phyloP scores from a whole-genome alignment of 1,140 invertebrate species.

The Bombus sibiricus region DNA sequence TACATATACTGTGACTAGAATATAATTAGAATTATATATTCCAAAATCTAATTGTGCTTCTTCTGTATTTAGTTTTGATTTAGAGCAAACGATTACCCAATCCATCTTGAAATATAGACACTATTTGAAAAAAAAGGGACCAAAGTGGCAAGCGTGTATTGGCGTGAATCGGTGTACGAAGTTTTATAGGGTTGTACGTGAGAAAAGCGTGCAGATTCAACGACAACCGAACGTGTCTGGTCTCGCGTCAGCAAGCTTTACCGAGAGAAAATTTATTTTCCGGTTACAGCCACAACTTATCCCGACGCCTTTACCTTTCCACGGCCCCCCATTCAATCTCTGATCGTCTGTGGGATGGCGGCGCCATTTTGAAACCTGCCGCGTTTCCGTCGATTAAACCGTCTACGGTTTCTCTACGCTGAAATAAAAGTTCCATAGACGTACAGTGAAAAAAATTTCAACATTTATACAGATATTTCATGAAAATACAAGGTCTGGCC shows the following conservation, averaged over 20 bases:
- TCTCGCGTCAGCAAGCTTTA: slow-evolving; percentile 26
- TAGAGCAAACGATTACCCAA: neutral
- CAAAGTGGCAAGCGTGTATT: neutral
- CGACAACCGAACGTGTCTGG: slow-evolving; percentile 37
- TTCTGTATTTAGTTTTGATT: neutral
- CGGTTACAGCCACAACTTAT: slow-evolving; percentile 56
- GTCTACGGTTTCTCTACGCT: neutral
- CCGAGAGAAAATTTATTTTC: slow-evolving; percentile 61
- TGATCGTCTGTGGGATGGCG: slow-evolving; percentile 44
- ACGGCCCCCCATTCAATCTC: slow-evolving; percentile 56
- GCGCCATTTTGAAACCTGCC: slow-evolving; percentile 8
- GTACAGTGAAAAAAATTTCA: too few species aligned
- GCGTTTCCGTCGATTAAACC: slow-evolving; percentile 11
- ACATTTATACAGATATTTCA: too few species aligned
- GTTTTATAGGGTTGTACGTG: neutral
- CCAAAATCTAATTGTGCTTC: too few species aligned
- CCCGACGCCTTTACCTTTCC: slow-evolving; percentile 20
- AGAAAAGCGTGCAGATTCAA: slow-evolving; percentile 12
- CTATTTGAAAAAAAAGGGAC: neutral
- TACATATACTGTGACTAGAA: too few species aligned
- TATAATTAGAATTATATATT: too few species aligned
- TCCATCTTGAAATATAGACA: neutral
- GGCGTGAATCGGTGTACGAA: neutral
- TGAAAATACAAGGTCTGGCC: too few species aligned
- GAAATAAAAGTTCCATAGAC: neutral